These are phyloP conservation scores for Drosophila aldrichi DNA, from an alignment of 2,888 invertebrate species.

Conservation along the genomic window DNA sequence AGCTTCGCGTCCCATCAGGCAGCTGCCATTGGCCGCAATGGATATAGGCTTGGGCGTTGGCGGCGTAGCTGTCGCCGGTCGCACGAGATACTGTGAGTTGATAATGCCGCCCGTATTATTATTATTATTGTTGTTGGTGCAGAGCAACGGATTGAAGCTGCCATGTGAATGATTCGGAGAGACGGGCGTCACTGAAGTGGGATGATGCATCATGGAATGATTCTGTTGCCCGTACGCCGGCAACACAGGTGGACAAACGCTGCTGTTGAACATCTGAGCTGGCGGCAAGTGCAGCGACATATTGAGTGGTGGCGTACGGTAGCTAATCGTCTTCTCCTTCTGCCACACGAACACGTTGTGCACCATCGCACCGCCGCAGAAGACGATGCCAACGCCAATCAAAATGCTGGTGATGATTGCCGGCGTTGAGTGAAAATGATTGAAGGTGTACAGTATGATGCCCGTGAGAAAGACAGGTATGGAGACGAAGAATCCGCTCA, in stretches of 20 bases:
- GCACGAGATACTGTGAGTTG: conserved; percentile 78
- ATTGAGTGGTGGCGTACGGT: conserved; percentile 85
- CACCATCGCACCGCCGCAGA: conserved; percentile 96
- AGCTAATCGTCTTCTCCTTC: conserved; percentile 94
- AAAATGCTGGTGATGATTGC: conserved; percentile 96
- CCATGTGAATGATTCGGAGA: conserved; percentile 85
- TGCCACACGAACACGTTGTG: conserved; percentile 98
- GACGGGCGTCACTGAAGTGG: conserved; percentile 85
- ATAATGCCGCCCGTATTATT: conserved; percentile 68
- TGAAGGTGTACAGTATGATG: conserved; percentile 95
- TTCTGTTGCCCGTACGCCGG: conserved; percentile 49
- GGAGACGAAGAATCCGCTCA: conserved; percentile 97
- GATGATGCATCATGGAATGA: conserved; percentile 73
- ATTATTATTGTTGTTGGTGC: conserved; percentile 31
- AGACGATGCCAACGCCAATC: conserved; percentile 95
- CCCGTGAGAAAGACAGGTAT: conserved; percentile 97
- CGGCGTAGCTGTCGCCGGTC: conserved; percentile 85
- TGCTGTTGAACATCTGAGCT: conserved; percentile 67
- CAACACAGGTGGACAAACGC: conserved; percentile 29
- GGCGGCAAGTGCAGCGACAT: conserved; percentile 69
- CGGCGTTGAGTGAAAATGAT: conserved; percentile 96
- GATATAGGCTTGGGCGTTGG: conserved; percentile 83
- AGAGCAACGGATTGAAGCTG: conserved; percentile 84
- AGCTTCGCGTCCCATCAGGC: conserved; percentile 72
- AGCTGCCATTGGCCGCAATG: conserved; percentile 54